phyloP scores from a whole-genome alignment of 2,113 vertebrate species.

The Vireo altiloquus region DNA sequence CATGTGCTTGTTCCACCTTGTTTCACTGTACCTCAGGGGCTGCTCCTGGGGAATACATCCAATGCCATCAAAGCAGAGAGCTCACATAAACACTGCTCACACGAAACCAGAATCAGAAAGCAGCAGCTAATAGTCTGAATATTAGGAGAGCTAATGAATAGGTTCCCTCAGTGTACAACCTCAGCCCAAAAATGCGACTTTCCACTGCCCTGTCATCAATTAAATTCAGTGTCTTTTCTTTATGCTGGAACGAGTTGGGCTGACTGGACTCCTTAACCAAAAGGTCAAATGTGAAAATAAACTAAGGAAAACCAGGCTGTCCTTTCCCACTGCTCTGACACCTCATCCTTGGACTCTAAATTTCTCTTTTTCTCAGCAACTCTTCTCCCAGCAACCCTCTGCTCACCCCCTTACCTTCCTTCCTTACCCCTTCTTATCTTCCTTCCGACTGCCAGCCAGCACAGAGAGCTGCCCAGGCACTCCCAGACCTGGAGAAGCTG shows the following conservation, averaged over 20 bases:
- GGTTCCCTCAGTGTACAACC: neutral
- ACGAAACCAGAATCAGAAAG: neutral
- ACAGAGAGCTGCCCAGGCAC: neutral
- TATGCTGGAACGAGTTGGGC: neutral
- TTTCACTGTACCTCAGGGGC: neutral
- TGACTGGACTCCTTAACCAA: neutral
- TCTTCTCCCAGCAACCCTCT: neutral
- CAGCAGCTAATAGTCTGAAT: neutral
- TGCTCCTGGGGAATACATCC: neutral
- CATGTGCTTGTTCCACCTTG: neutral
- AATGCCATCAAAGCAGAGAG: neutral
- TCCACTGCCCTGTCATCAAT: neutral
- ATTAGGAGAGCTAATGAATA: neutral
- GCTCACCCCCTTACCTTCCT: neutral
- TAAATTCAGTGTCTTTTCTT: neutral
- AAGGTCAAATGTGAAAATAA: conserved; percentile 43
- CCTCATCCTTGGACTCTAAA: neutral
- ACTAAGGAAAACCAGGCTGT: neutral
- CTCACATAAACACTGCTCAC: neutral
- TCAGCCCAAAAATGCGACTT: neutral
- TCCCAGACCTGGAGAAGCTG: neutral
- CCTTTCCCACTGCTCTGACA: neutral
- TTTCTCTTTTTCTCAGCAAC: neutral
- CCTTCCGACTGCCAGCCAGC: neutral
- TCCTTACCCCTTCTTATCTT: neutral